Evolutionary conservation across 1,140 invertebrate genomes (phyloP).

Genomic region (Helicoverpa zea): DNA sequence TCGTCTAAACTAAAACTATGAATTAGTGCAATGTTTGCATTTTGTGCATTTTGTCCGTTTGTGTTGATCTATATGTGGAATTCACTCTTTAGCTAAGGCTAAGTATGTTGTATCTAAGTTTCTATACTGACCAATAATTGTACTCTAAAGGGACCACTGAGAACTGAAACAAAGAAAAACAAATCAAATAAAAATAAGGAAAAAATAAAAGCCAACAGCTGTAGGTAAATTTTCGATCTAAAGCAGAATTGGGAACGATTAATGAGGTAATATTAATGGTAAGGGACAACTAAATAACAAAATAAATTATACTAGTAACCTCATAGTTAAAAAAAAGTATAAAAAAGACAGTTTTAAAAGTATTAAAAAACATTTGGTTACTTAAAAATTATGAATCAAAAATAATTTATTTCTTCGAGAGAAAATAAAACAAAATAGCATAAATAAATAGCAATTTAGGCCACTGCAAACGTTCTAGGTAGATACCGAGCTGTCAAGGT

Average conservation of each 20-base stretch:
- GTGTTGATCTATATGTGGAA: slow-evolving; percentile 34
- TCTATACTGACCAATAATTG: slow-evolving; percentile 49
- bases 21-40: slow-evolving; percentile 17
- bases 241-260: too few species aligned
- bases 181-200: slow-evolving; percentile 53
- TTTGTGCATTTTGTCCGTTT: slow-evolving; percentile 45
- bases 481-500: slow-evolving; percentile 4
- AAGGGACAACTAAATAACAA: too few species aligned
- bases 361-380: too few species aligned
- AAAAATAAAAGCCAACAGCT: slow-evolving; percentile 45
- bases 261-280: too few species aligned
- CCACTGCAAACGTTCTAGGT: not conserved
- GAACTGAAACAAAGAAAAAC: slow-evolving; percentile 79
- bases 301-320: too few species aligned
- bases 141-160: slow-evolving; percentile 69
- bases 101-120: not conserved
- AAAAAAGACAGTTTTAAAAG: too few species aligned
- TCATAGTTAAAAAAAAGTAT: too few species aligned
- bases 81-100: slow-evolving; percentile 26
- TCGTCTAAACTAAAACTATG: not conserved
- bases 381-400: too few species aligned
- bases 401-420: too few species aligned
- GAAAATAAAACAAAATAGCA: too few species aligned
- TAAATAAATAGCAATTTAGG: too few species aligned
- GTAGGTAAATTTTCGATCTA: too few species aligned